phyloP scores from a whole-genome alignment of 2,113 vertebrate species.

The Heterocephalus glaber region DNA sequence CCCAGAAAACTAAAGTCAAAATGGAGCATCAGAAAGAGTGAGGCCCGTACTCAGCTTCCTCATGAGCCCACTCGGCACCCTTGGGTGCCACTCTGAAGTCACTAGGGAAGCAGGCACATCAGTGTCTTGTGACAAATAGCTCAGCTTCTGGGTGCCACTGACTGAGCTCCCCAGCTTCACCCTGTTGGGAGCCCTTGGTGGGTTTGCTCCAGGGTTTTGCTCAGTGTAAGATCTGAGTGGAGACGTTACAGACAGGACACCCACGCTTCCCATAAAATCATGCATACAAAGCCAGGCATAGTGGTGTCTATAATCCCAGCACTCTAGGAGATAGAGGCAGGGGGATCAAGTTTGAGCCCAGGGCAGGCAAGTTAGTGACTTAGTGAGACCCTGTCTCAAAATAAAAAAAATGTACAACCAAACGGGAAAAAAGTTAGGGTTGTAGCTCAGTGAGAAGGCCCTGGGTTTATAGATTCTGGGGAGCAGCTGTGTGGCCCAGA shows the following conservation, averaged over 20 bases:
- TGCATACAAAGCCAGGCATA: not conserved
- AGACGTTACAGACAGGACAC: not conserved
- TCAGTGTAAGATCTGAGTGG: not conserved
- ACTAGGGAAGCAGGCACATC: not conserved
- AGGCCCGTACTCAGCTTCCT: not conserved
- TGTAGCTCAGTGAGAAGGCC: not conserved
- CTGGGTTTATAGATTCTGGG: no score
- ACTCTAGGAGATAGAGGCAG: not conserved
- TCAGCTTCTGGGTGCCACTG: not conserved
- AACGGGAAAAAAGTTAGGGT: not conserved
- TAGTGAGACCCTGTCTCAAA: not conserved
- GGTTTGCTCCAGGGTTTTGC: not conserved
- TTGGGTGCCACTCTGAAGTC: not conserved
- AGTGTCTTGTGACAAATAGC: not conserved
- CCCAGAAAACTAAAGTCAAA: not conserved
- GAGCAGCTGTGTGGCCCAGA: no score
- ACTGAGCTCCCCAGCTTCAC: not conserved
- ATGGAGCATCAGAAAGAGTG: not conserved
- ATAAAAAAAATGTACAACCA: not conserved
- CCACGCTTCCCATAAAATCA: constrained; percentile 26
- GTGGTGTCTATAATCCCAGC: not conserved
- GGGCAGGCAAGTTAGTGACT: not conserved
- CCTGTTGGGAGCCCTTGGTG: not conserved
- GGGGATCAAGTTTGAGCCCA: not conserved
- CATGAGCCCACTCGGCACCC: not conserved